A percentile compares a stretch with the other conserved stretches of the same genome.
Conservation (phyloP, 2,113 vertebrate species). For the Anhinga anhinga region DNA sequence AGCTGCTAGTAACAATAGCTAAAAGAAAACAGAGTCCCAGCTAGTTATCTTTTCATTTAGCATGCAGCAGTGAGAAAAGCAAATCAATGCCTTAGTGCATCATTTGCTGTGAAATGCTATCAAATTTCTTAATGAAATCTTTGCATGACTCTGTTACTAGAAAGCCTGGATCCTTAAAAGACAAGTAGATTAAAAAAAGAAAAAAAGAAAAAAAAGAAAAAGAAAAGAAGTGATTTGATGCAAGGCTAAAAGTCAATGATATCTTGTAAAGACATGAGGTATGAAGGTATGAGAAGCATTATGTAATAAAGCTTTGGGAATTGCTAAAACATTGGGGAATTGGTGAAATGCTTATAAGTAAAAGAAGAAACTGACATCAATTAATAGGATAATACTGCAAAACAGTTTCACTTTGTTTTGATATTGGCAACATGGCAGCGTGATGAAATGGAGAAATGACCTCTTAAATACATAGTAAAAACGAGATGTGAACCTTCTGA, state of each 20-base stretch:
- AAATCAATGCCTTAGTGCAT: neutral
- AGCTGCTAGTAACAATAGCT: neutral
- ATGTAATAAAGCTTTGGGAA: neutral
- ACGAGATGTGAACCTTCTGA: neutral
- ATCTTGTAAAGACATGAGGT: neutral
- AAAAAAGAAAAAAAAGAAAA: neutral
- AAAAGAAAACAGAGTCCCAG: neutral
- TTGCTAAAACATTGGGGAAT: neutral
- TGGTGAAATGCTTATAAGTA: neutral
- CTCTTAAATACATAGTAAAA: neutral
- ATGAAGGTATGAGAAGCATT: neutral
- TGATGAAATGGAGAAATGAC: neutral
- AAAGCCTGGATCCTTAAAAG: neutral
- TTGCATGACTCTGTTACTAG: neutral
- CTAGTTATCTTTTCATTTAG: neutral
- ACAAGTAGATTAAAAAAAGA: neutral
- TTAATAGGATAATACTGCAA: neutral
- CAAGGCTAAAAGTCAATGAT: neutral
- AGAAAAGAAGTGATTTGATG: accelerated
- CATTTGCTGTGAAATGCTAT: neutral
- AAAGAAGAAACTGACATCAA: neutral
- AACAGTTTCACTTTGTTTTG: neutral
- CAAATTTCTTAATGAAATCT: neutral
- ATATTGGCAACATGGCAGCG: neutral
- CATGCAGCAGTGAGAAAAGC: neutral